A percentile compares a stretch with the other conserved stretches of the same genome.
Conservation (phyloP, 2,113 vertebrate genomes). For the Riparia riparia region DNA sequence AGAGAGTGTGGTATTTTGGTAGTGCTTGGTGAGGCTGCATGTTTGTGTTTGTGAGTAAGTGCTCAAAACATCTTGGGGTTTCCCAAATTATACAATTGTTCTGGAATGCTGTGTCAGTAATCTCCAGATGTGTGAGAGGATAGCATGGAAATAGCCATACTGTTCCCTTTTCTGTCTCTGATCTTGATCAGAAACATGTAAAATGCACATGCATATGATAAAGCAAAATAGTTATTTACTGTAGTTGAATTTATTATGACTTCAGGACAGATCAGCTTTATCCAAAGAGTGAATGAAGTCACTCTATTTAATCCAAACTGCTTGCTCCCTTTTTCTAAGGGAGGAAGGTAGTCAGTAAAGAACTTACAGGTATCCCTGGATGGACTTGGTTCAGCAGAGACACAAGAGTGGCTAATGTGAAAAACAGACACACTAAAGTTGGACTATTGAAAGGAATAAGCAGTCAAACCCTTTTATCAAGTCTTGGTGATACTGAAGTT, state of each 20-base stretch:
- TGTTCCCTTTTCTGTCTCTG: neutral
- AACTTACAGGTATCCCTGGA: neutral
- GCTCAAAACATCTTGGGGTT: neutral
- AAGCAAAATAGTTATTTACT: neutral
- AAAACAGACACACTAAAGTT: neutral
- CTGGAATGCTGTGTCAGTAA: neutral
- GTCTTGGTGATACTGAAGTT: neutral
- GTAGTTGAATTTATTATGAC: neutral
- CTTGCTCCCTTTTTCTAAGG: neutral
- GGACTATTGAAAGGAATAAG: neutral
- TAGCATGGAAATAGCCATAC: neutral
- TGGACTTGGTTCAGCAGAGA: neutral
- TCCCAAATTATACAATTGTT: conserved; percentile 1
- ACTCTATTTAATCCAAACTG: neutral
- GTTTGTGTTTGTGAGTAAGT: neutral
- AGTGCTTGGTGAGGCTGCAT: neutral
- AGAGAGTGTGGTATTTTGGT: neutral
- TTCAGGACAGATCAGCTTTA: neutral
- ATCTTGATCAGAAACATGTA: neutral
- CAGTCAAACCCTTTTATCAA: neutral
- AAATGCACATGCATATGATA: neutral
- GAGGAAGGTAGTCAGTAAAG: neutral
- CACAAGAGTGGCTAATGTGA: neutral
- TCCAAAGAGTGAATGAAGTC: neutral
- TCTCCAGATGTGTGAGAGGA: neutral